Percentiles rank a stretch among this genome's conserved stretches.
phyloP scores from a whole-genome alignment of 2,113 vertebrate genomes.

The Sus scrofa region T2T-Sscrofa CM000828.6:37869001-37869500 shows the following conservation, averaged over 20 bases:
- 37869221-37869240: background rate
- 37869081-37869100: background rate
- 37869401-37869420: background rate
- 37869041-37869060: background rate
- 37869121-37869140: background rate
- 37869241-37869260: background rate
- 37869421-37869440: background rate
- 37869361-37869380: background rate
- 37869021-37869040: background rate
- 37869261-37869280: background rate
- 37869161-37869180: background rate
- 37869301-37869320: background rate
- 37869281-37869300: background rate
- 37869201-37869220: background rate
- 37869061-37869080: background rate
- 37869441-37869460: background rate
- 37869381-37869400: background rate
- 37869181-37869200: background rate
- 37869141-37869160: background rate
- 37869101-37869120: background rate
- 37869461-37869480: background rate
- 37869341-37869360: background rate
- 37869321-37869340: background rate
- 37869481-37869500: conserved; percentile 27
- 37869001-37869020: background rate